A percentile compares a stretch with the other conserved stretches of the same genome.
Evolutionary conservation across 2,113 vertebrate species (phyloP).

Genomic region (Coryphaenoides rupestris): DNA sequence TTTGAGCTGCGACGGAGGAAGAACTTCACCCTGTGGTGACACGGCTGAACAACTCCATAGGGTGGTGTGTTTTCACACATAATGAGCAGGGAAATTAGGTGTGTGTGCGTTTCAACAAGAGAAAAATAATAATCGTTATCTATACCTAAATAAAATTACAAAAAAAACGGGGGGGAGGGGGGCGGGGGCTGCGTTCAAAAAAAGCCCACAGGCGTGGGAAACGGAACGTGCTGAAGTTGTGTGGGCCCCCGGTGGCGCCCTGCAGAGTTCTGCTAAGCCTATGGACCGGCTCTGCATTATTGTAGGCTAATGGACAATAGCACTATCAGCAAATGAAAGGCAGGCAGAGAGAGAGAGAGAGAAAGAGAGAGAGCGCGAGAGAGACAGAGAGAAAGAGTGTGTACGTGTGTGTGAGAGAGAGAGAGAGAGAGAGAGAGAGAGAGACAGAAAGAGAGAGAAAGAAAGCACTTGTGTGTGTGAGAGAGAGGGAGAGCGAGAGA

Average conservation of each 20-base stretch:
- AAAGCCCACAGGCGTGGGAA: constrained; percentile 4
- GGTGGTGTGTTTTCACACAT: constrained; percentile 19
- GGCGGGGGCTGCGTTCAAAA: no score
- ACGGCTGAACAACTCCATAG: constrained; percentile 20
- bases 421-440: neutral
- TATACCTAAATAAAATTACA: no score
- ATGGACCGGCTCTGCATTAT: constrained; percentile 37
- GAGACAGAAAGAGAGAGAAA: neutral
- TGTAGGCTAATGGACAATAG: constrained; percentile 46
- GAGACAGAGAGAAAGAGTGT: neutral
- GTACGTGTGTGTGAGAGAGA: neutral
- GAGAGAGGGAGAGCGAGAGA: no score
- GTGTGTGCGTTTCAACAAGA: neutral
- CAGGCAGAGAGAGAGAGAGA: neutral
- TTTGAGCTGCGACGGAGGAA: constrained; percentile 59
- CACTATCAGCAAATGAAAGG: constrained; percentile 48
- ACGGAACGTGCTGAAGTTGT: neutral
- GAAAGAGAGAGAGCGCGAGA: neutral
- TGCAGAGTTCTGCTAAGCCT: constrained; percentile 45
- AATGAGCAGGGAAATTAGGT: constrained; percentile 22
- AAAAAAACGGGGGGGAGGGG: no score
- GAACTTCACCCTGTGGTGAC: constrained; percentile 25
- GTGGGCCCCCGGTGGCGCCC: constrained; percentile 13
- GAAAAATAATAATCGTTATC: no score
- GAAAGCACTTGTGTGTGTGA: no score